phyloP scores from a whole-genome alignment of 2,113 vertebrate species.

The Procapra przewalskii region DNA sequence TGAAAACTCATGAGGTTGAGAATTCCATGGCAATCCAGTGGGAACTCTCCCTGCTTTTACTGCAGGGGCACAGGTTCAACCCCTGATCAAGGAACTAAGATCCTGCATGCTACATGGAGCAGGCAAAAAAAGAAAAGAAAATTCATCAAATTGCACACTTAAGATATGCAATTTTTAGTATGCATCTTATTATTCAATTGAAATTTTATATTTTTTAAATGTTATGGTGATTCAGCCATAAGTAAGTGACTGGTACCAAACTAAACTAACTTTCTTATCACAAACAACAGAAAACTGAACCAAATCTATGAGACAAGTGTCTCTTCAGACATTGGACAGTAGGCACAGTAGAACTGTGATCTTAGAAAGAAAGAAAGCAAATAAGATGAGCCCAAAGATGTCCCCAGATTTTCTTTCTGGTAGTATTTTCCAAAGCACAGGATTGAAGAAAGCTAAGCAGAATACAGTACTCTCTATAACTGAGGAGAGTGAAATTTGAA shows the following conservation, averaged over 20 bases:
- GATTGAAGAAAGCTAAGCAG: not conserved
- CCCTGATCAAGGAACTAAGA: not conserved
- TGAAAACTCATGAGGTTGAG: not conserved
- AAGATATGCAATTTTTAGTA: not conserved
- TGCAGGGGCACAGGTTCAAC: not conserved
- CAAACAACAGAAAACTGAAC: not conserved
- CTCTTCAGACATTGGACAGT: not conserved
- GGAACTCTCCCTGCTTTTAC: not conserved
- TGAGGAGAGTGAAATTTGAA: not conserved
- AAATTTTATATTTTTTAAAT: constrained; percentile 31
- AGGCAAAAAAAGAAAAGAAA: not conserved
- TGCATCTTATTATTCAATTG: not conserved
- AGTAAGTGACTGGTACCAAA: not conserved
- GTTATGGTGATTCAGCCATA: not conserved
- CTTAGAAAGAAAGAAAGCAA: constrained; percentile 11
- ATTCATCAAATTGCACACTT: not conserved
- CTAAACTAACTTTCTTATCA: not conserved
- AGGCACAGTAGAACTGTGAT: not conserved
- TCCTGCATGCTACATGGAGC: not conserved
- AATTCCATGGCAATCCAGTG: not conserved
- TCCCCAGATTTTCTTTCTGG: not conserved
- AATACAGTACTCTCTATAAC: not conserved
- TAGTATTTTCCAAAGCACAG: not conserved
- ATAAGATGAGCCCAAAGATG: not conserved
- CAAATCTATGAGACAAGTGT: not conserved